Conservation (phyloP, 2,797 vertebrate species). For the Setipinna tenuifilis region DNA sequence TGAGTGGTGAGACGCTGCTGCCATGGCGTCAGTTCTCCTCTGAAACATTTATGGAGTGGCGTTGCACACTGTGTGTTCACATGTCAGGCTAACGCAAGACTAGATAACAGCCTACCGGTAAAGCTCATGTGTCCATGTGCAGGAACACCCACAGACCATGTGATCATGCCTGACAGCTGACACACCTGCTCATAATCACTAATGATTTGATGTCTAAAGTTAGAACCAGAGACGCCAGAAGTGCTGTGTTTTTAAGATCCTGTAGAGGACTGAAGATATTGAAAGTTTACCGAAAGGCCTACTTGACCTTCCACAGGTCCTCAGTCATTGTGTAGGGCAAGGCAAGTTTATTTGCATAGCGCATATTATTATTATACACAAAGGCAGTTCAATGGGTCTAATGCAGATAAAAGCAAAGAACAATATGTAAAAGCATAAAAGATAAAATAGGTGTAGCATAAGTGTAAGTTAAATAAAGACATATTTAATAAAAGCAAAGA, state of each 20-base stretch:
- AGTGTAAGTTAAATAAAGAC: too few relatives aligned
- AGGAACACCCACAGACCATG: not conserved
- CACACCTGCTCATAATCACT: not conserved
- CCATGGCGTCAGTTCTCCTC: not conserved
- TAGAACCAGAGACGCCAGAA: not conserved
- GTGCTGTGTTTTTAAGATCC: not conserved
- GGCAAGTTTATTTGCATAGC: too few relatives aligned
- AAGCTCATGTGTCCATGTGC: not conserved
- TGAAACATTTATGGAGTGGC: not conserved
- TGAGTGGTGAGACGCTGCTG: not conserved
- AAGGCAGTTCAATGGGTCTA: too few relatives aligned
- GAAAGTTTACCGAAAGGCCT: not conserved
- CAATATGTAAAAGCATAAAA: too few relatives aligned
- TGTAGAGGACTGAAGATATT: not conserved
- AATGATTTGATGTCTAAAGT: not conserved
- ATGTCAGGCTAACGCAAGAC: not conserved
- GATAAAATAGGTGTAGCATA: too few relatives aligned
- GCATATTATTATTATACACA: too few relatives aligned
- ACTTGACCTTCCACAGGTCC: not conserved
- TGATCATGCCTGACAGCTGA: not conserved
- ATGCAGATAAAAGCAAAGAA: too few relatives aligned
- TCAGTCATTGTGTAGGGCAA: not conserved
- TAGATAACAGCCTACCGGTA: too few relatives aligned
- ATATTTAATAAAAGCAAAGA: too few relatives aligned
- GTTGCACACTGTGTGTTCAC: not conserved